These are phyloP conservation scores for Platysteira castanea DNA, from an alignment of 2,113 vertebrate species.

Conservation along the genomic window DNA sequence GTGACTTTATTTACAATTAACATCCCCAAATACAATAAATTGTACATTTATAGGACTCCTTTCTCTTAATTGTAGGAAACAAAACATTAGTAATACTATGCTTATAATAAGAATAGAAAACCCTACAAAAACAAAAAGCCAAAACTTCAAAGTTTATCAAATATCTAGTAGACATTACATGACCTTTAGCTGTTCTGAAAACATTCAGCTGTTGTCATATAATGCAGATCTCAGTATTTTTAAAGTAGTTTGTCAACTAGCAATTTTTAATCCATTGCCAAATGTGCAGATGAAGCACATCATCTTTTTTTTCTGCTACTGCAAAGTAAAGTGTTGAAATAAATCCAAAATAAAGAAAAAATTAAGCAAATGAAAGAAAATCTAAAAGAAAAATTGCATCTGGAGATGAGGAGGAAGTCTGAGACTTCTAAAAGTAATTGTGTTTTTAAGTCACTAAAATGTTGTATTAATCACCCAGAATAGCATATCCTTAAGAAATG, in stretches of 20 bases:
- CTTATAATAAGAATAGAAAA: constrained; percentile 45
- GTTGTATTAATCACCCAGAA: constrained; percentile 81
- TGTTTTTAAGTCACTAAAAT: constrained; percentile 87
- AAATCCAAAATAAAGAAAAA: constrained; percentile 89
- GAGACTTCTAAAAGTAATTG: constrained; percentile 81
- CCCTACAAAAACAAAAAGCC: constrained; percentile 44
- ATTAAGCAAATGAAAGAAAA: constrained; percentile 77
- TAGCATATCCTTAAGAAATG: constrained; percentile 67
- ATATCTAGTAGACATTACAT: constrained; percentile 70
- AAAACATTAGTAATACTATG: constrained; percentile 20
- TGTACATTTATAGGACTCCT: not conserved
- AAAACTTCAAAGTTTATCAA: constrained; percentile 76
- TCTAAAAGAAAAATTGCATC: constrained; percentile 86
- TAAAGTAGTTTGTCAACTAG: constrained; percentile 67
- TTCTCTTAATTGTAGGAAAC: constrained; percentile 11
- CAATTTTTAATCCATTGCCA: constrained; percentile 76
- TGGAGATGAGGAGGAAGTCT: constrained; percentile 81
- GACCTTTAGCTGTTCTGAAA: constrained; percentile 71
- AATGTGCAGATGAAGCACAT: constrained; percentile 77
- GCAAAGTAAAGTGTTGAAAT: constrained; percentile 82
- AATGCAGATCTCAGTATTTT: constrained; percentile 66
- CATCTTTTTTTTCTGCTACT: constrained; percentile 77
- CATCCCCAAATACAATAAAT: not conserved
- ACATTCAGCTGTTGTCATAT: constrained; percentile 73
- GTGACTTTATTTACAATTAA: not conserved